These are phyloP conservation scores for Dryomyza anilis DNA, from an alignment of 2,888 invertebrate species.

Conservation along the genomic window DNA sequence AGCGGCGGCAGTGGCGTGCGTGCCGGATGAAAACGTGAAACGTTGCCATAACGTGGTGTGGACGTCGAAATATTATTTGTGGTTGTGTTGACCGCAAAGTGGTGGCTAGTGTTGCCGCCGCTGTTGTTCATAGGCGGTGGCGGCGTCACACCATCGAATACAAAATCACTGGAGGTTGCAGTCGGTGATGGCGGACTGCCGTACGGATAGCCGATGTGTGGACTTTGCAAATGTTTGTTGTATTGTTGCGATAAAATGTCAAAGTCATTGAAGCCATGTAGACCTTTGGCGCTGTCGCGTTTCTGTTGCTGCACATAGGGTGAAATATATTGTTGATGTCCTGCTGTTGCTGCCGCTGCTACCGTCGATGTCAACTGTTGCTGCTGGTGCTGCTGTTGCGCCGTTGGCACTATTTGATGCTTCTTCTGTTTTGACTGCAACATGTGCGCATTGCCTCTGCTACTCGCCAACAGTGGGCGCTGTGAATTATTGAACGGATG, in stretches of 20 bases:
- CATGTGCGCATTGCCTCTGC: conserved; percentile 24
- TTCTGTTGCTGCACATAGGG: conserved; percentile 54
- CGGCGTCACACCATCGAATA: conserved; percentile 42
- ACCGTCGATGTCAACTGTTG: conserved; percentile 35
- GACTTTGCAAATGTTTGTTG: conserved; percentile 54
- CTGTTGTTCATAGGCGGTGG: conserved; percentile 29
- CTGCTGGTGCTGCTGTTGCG: conserved; percentile 36
- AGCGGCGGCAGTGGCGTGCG: conserved; percentile 29
- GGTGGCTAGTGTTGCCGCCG: conserved; percentile 29
- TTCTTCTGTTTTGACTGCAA: conserved; percentile 35
- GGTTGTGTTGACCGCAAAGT: conserved; percentile 30
- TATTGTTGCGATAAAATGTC: conserved; percentile 59
- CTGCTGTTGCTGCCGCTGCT: conserved; percentile 35
- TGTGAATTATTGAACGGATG: conserved; percentile 59
- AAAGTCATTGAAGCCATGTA: conserved; percentile 60
- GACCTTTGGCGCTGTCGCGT: conserved; percentile 53
- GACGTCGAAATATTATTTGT: conserved; percentile 29
- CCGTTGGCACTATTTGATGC: conserved; percentile 8
- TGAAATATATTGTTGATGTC: conserved; percentile 43
- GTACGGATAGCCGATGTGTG: conserved; percentile 59
- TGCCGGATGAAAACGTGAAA: no score
- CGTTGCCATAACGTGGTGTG: conserved; percentile 37
- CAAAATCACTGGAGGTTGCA: conserved; percentile 52
- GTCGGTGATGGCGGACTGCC: conserved; percentile 60
- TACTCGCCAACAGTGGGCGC: conserved; percentile 54